Percentiles rank a stretch among this genome's conserved stretches.
These are phyloP conservation scores for Drosophila obscura DNA, from an alignment of 1,140 invertebrate species.

Conservation along the genomic window DNA sequence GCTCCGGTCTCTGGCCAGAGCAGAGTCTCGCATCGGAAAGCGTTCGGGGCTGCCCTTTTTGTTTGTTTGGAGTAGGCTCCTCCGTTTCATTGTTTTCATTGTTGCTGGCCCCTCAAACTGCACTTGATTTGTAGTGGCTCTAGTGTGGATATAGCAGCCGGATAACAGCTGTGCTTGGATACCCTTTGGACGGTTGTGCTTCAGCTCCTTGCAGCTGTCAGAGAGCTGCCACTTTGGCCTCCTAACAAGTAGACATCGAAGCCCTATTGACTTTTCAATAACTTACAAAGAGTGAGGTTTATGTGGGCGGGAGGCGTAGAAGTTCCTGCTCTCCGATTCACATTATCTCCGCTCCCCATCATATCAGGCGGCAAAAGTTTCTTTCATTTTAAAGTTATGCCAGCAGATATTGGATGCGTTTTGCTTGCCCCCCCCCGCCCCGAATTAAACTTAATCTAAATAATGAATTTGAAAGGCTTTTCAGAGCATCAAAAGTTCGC, in stretches of 20 bases:
- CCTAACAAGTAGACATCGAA: too few species aligned
- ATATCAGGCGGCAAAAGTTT: too few species aligned
- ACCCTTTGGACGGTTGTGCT: neutral
- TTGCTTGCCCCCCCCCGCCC: too few species aligned
- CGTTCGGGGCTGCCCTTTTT: slow-evolving; percentile 5
- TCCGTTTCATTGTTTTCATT: slow-evolving; percentile 24
- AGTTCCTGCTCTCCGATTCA: too few species aligned
- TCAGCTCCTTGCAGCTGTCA: too few species aligned
- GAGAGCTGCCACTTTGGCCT: too few species aligned
- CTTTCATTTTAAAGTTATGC: too few species aligned
- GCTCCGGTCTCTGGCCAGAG: slow-evolving; percentile 5
- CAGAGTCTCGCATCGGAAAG: slow-evolving; percentile 21
- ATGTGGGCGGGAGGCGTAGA: too few species aligned
- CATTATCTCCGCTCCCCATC: too few species aligned
- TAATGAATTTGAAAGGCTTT: neutral
- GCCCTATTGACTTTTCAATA: too few species aligned
- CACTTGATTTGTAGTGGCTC: slow-evolving; percentile 13
- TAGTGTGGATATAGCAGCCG: neutral
- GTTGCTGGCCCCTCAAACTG: slow-evolving; percentile 13
- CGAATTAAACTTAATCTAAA: neutral
- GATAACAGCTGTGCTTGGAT: slow-evolving; percentile 22
- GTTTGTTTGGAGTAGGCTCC: slow-evolving; percentile 9
- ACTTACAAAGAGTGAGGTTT: too few species aligned
- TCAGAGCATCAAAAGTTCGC: slow-evolving; percentile 34
- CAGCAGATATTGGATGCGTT: too few species aligned